Evolutionary conservation across 2,113 vertebrate species (phyloP).

Genomic region (Tragelaphus buxtoni): DNA sequence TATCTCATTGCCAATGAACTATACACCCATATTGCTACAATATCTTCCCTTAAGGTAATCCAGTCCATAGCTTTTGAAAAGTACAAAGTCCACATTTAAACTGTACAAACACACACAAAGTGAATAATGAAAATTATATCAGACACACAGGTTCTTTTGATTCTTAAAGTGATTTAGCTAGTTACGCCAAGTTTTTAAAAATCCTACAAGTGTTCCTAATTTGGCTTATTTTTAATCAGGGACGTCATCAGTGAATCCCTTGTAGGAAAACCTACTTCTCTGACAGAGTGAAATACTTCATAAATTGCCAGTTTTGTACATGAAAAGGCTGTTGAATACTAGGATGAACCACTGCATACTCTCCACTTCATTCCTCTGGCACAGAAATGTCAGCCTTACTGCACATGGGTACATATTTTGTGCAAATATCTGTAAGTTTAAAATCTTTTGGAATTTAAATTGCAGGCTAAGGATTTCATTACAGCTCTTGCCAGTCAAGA

Average conservation of each 20-base stretch:
- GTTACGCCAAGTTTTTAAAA: not conserved
- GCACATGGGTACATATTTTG: not conserved
- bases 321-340: not conserved
- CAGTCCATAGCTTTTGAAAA: not conserved
- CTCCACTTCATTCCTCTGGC: not conserved
- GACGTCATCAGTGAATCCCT: not conserved
- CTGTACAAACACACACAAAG: constrained; percentile 30
- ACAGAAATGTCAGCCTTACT: not conserved
- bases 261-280: not conserved
- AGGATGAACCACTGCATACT: not conserved
- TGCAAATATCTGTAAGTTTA: not conserved
- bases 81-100: constrained; percentile 29
- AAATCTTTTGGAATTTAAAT: not conserved
- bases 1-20: not conserved
- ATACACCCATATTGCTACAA: not conserved
- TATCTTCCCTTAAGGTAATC: not conserved
- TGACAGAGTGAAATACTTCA: not conserved
- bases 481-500: not conserved
- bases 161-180: not conserved
- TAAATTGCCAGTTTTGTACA: not conserved
- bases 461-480: not conserved
- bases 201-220: not conserved
- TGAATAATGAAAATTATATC: not conserved
- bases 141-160: not conserved
- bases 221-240: not conserved